Conservation (phyloP, 2,113 vertebrate species). For the Halcyon malimbica region DNA sequence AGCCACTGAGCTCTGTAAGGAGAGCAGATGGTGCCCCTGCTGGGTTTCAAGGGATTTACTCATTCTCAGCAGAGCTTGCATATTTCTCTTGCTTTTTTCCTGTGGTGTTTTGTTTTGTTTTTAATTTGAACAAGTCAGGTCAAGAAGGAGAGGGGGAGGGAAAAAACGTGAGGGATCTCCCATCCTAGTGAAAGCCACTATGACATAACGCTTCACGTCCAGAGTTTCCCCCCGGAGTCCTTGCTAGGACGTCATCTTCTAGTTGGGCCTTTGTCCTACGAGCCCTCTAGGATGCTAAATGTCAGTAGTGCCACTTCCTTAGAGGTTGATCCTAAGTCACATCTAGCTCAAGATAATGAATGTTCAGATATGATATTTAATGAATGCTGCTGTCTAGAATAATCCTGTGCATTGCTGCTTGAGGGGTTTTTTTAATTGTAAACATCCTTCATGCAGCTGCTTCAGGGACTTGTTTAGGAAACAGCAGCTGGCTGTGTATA, state of each 20-base stretch:
- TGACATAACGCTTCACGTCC: not conserved
- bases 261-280: not conserved
- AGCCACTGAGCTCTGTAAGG: slow-evolving; percentile 40
- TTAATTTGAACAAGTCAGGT: not conserved
- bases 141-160: not conserved
- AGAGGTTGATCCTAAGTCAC: not conserved
- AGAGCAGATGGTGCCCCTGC: slow-evolving; percentile 41
- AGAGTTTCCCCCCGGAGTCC: not conserved
- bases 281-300: not conserved
- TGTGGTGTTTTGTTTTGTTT: not conserved
- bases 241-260: not conserved
- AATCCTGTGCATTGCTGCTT: not conserved
- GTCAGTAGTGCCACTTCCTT: not conserved
- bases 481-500: slow-evolving; percentile 3
- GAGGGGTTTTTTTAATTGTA: slow-evolving; percentile 25
- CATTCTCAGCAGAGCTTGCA: slow-evolving; percentile 16
- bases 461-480: slow-evolving; percentile 37
- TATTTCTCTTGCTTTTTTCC: not conserved
- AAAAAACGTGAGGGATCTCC: not conserved
- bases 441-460: slow-evolving; percentile 51
- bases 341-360: not conserved
- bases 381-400: not conserved
- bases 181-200: not conserved
- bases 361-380: not conserved
- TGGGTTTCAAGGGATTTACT: slow-evolving; percentile 39